Conservation (phyloP, 2,888 invertebrate genomes). For the Leucophenga montana region DNA sequence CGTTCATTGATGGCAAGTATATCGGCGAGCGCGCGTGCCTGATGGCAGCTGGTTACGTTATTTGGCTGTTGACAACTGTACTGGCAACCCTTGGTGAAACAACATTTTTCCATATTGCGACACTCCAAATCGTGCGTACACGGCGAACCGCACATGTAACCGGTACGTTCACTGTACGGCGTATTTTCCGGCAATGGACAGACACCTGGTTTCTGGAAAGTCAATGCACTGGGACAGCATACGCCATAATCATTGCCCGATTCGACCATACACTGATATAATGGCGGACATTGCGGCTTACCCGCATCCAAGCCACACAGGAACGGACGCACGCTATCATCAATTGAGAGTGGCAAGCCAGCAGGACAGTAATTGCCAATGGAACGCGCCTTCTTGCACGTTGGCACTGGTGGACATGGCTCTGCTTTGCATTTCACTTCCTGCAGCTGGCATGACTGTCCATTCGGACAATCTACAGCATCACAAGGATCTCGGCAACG, state of each 20-base stretch:
- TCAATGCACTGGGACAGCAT: constrained; percentile 86
- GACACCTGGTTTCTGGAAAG: constrained; percentile 84
- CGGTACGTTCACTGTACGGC: constrained; percentile 68
- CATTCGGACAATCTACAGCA: constrained; percentile 83
- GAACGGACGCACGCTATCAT: constrained; percentile 84
- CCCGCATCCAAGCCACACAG: constrained; percentile 86
- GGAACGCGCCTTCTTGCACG: constrained; percentile 85
- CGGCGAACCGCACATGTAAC: constrained; percentile 77
- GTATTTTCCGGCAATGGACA: constrained; percentile 78
- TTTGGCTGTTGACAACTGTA: constrained; percentile 83
- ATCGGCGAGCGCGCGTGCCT: constrained; percentile 85
- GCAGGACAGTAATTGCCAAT: constrained; percentile 86
- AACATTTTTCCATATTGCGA: constrained; percentile 87
- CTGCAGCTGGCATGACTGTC: constrained; percentile 84
- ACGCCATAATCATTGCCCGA: constrained; percentile 89
- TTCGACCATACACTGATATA: constrained; percentile 86
- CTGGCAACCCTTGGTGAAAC: constrained; percentile 82
- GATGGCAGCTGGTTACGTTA: constrained; percentile 85
- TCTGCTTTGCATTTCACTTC: constrained; percentile 84
- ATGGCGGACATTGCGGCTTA: constrained; percentile 87
- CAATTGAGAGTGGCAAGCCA: constrained; percentile 81
- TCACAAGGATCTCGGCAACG: constrained; percentile 88
- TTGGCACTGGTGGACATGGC: constrained; percentile 89
- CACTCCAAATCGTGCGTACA: constrained; percentile 88
- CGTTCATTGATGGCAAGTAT: constrained; percentile 84